These are phyloP conservation scores for Ramphastos sulfuratus DNA, from an alignment of 2,113 vertebrate species.

Conservation along the genomic window DNA sequence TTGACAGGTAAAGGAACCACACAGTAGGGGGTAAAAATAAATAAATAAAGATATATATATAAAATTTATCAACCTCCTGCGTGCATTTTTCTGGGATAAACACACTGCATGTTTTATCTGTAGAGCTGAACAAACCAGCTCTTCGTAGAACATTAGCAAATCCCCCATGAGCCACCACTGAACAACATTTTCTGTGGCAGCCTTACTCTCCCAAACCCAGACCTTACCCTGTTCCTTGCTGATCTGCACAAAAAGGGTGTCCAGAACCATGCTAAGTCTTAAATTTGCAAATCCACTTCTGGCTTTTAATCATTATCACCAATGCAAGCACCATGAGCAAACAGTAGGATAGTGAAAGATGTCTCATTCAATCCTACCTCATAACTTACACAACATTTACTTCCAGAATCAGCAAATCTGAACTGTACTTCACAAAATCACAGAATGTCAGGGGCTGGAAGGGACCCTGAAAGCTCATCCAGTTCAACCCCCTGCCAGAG, in stretches of 20 bases:
- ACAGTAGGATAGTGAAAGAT: background rate
- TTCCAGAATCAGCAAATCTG: background rate
- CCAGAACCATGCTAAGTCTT: background rate
- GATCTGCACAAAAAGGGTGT: accelerated
- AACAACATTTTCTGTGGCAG: background rate
- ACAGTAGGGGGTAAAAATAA: background rate
- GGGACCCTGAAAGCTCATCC: too few species aligned
- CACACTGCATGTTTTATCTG: background rate
- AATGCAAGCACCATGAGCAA: background rate
- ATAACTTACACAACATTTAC: background rate
- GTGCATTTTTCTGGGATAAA: background rate
- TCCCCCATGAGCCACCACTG: background rate
- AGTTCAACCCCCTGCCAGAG: too few species aligned
- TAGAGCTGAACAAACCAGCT: constrained; percentile 7
- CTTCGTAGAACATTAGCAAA: background rate
- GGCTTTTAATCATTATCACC: background rate
- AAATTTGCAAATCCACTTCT: background rate
- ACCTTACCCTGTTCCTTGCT: background rate
- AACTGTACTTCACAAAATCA: background rate
- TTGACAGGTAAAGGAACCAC: background rate
- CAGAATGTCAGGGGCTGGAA: too few species aligned
- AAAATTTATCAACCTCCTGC: background rate
- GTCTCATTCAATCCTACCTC: background rate
- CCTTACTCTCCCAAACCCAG: background rate
- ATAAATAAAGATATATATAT: background rate